Evolutionary conservation across 2,797 vertebrate species (phyloP), one percentile per base, ranked within the genome.

Genomic region (Balearica regulorum): DNA sequence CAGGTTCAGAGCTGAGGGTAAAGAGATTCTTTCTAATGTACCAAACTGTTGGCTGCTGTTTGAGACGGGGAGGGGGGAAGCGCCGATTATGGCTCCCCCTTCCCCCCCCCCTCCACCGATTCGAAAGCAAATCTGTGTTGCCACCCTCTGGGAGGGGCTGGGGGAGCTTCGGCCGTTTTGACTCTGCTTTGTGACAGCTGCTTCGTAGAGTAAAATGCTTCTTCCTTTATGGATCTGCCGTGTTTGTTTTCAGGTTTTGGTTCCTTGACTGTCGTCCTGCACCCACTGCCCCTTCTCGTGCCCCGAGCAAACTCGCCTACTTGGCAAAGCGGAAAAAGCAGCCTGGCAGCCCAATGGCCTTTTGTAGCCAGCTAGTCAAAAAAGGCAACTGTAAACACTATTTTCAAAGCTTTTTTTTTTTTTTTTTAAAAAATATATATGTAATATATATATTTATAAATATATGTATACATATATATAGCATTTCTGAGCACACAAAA

Each of bases 281-380:
- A 58, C 94, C 96, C 97, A 66, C 96, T 92, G 95, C 98, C 97
- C 98, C 97, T 96, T 96, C 98, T 96, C 68, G 73, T 94, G 95
- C 91, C 95, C 97, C 80, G 54, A 75, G 96, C 95, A 97, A 96
- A 97, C 97, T 3, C 16, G 8, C 26, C 31, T 51, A 19, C 88
- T 37, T 51, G 15, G 49, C 48, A 11, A 29, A 44, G 83, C n/a
- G 10, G 58, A 16, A 13, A 35, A 41, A 65, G 88, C 20, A 28
- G 79, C 90, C 64, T 8, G 60, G 78, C 68, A 29, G 48, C 77
- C 58, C 80, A 16, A 11, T 2, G 57, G 76, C 69, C 70, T 46
- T 17, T 10, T 7, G 51, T 25, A 62, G 75, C 86, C n/a, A 20
- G 85, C 85, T 31, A 5, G 51, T 62, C 41, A 7, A 7, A 43